A percentile compares a stretch with the other conserved stretches of the same genome.
Conservation (phyloP, 2,888 invertebrate genomes). For the Acanthopleura granulata region DNA sequence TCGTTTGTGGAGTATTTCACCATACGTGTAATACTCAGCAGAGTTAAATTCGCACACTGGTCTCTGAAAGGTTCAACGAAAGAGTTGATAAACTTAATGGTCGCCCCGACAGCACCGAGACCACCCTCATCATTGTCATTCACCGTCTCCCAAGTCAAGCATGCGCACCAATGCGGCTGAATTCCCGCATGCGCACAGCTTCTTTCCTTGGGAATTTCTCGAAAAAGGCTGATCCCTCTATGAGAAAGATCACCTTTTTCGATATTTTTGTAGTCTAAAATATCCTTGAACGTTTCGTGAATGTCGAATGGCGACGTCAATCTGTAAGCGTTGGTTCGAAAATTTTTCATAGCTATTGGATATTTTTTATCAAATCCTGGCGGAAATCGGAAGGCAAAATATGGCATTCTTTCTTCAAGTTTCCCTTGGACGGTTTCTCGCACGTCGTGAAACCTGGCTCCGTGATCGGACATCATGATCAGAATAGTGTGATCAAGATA, state of each 20-base stretch:
- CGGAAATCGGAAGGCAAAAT: constrained; percentile 86
- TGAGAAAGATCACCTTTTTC: constrained; percentile 25
- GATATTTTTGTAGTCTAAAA: constrained; percentile 73
- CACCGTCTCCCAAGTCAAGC: constrained; percentile 85
- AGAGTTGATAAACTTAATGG: constrained; percentile 72
- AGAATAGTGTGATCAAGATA: constrained; percentile 84
- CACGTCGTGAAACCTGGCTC: constrained; percentile 82
- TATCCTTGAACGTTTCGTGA: constrained; percentile 82
- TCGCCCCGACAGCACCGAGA: constrained; percentile 72
- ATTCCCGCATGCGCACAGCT: constrained; percentile 90
- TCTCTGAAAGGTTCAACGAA: constrained; percentile 74
- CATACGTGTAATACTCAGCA: constrained; percentile 79
- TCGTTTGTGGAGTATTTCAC: constrained; percentile 79
- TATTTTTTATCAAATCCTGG: constrained; percentile 77
- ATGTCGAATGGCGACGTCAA: constrained; percentile 92
- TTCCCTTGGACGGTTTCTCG: constrained; percentile 91
- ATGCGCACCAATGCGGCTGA: constrained; percentile 96
- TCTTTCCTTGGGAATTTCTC: constrained; percentile 76
- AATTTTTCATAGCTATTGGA: constrained; percentile 75
- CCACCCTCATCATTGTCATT: constrained; percentile 72
- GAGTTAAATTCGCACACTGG: constrained; percentile 61
- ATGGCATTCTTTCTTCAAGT: constrained; percentile 90
- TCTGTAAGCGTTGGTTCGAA: constrained; percentile 76
- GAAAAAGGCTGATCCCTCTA: constrained; percentile 64
- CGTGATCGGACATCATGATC: constrained; percentile 94